Base-by-base conservation (phyloP, 2,888 invertebrate species). In the Lydus trimaculatus region DNA sequence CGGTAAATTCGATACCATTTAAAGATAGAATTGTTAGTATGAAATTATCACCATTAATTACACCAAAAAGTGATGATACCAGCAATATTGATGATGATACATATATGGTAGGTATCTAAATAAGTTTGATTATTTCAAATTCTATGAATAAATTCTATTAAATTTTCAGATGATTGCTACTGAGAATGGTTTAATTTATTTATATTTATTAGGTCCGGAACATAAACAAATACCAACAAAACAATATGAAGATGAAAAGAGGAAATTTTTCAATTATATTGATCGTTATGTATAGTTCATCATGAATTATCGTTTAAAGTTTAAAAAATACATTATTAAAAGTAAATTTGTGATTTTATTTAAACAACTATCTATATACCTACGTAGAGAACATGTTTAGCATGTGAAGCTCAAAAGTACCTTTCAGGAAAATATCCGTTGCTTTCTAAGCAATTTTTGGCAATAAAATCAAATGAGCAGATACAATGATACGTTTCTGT, bases 111-210 rank as follows among this genome's bases (percentile, higher is more conserved):
- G 82, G 81, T 76, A 43, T 31, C 66, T 68, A n/a, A n/a, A n/a
- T n/a, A n/a, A n/a, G n/a, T 33, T 31, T 17, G 36, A n/a, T 31
- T 63, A 52, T 66, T 63, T 17, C 58, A 61, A 33, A 31, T 31
- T 31, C 9, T 33, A 11, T 33, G 11, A 33, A 11, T 11, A 33
- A 1, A 7, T 7, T 7, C 11, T 43, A 43, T n/a, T 63, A n/a
- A 65, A 36, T 75, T 85, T 85, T 71, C 73, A 88, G 88, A 84
- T 87, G 43, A 80, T 88, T 67, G 87, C 87, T 23, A 86, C 85
- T 6, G 83, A 83, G 39, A 79, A 80, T 48, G 87, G 87, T 28
- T 78, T 78, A 28, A 76, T 88, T 17, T 84, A 86, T 73, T 76
- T 88, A 43, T 87, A 89, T 73, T 81, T 86, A 67, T 76, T 88